Base-by-base conservation (phyloP, 2,888 invertebrate species). In the Cataglyphis livida region DNA sequence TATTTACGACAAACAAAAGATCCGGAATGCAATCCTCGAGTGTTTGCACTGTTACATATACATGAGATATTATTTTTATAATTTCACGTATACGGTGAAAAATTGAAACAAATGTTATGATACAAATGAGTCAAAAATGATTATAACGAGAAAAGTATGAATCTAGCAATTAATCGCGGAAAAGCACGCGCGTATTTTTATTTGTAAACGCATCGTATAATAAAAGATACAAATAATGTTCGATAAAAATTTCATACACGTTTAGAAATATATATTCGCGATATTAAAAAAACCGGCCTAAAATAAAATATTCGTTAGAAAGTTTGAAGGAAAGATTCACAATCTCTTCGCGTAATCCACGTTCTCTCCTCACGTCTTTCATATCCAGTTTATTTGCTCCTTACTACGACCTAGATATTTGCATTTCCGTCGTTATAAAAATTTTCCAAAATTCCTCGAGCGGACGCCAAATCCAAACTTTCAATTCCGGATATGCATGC, bases 41-140 rank as follows among this genome's bases (percentile, higher is more conserved):
- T 75, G 75, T 65, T 75, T 75, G 38, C 25, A 62, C 62, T 75
- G 48, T 18, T 64, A 75, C 7, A 25, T 35, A 48, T 44, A 61
- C 28, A 15, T 15, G 9, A 15, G 44, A 21, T 51, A 64, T 64
- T 64, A 65, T 75, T 75, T 64, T 64, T 75, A 64, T 75, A 18
- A 12, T 51, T 35, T 3, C 12, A 25, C 7, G 12, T n/a, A 18
- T 48, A 18, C 12, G 35, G n/a, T 21, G 7, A 51, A 75, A 65
- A 75, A 65, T 65, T 25, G 38, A 9, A 38, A 4, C n/a, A 4
- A 25, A 65, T 35, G 21, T 18, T 35, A 10, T 51, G 35, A 51
- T 32, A 35, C 7, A 18, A 7, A 21, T 21, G 32, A 38, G 9
- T 25, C 1, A 38, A 38, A 64, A 65, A 65, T 64, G 18, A 38